Evolutionary conservation across 2,113 vertebrate genomes (phyloP), one percentile per base, ranked within the genome.

Genomic region (Myrmecophaga tridactyla): DNA sequence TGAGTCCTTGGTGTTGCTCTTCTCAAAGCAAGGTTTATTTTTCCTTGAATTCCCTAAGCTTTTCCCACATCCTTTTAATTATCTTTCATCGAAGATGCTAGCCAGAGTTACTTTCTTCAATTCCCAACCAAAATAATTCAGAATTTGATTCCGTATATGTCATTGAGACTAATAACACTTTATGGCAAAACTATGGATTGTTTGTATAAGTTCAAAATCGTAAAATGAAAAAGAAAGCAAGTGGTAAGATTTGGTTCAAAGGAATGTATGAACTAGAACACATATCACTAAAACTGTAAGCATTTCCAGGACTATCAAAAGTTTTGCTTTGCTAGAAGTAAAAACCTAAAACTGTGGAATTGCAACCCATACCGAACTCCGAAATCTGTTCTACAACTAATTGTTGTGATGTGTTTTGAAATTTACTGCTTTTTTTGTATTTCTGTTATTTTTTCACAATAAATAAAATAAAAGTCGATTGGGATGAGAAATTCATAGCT

Each of bases 71-170:
- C 17, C 9, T 84, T 34, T 31, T 48, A 86, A 69, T 76, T 85
- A 75, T 36, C 14, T 62, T 70, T 65, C 78, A 76, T 65, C 63
- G 3, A 31, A 83, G 58, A 94, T 46, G 27, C 20, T 92, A 83
- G 20, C 25, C 43, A 60, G 23, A 82, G 67, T 80, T 89, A 86
- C 23, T 81, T 89, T 46, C 17, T 86, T 7, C 31, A 70, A 85
- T 27, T 90, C 60, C 83, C 56, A 48, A 78, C 2, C 3, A 18
- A 89, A 93, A 83, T 7, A 91, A 88, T 53, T 92, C 20, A 92
- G 36, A 92, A 93, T 96, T 92, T 60, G 46, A 92, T 67, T 92
- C 25, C 58, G 34, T 95, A 82, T 60, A 39, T 80, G 25, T 86
- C 18, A 73, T 10, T 76, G 31, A 89, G 63, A 34, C 8, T 92